phyloP scores from a whole-genome alignment of 2,797 vertebrate genomes.

The Buceros bicornis region DNA sequence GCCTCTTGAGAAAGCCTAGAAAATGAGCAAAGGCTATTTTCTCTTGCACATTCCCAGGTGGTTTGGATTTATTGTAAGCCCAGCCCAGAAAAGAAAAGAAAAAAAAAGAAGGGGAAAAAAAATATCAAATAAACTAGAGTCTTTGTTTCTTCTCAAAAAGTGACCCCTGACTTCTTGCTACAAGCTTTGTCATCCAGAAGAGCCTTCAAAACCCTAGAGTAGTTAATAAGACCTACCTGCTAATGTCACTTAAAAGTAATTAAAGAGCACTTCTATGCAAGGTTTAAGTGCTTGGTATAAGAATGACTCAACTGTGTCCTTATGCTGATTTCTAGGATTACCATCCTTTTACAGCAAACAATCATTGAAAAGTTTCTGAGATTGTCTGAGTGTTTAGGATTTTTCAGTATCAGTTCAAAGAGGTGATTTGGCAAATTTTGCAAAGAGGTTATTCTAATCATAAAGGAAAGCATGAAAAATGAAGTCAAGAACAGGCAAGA shows the following conservation, averaged over 20 bases:
- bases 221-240: background rate
- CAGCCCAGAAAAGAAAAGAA: background rate
- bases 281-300: background rate
- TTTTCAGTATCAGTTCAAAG: background rate
- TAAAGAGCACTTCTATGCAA: background rate
- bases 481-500: background rate
- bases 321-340: background rate
- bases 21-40: background rate
- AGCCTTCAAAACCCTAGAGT: background rate
- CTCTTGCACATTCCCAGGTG: background rate
- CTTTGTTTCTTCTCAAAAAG: background rate
- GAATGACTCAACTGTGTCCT: background rate
- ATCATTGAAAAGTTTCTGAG: background rate
- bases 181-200: background rate
- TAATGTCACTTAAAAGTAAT: constrained; percentile 4
- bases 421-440: background rate
- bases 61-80: background rate
- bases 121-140: background rate
- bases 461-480: background rate
- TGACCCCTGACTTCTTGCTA: background rate
- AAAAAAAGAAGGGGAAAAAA: too few species aligned
- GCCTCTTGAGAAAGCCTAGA: background rate
- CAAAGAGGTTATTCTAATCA: background rate
- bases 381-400: background rate
- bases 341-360: background rate